phyloP scores from a whole-genome alignment of 2,113 vertebrate genomes.

The Elephantulus edwardii region DNA sequence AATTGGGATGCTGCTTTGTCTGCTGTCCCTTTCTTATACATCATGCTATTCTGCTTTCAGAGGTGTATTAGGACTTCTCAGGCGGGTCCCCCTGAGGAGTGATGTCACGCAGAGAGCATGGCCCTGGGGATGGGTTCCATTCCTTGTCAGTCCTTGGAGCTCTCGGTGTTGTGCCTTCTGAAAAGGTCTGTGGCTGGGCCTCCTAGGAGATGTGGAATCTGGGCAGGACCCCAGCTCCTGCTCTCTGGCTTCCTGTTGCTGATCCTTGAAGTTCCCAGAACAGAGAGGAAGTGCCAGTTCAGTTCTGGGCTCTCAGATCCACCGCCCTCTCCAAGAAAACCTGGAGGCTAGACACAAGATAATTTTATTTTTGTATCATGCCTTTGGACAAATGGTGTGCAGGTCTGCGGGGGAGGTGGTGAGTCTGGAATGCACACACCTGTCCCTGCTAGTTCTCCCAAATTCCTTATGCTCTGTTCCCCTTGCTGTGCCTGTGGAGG shows the following conservation, averaged over 20 bases:
- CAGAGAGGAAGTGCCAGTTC: neutral
- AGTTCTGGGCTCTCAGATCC: neutral
- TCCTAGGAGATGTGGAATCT: neutral
- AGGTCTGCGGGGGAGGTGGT: constrained; percentile 23
- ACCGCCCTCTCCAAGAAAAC: neutral
- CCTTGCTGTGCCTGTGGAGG: constrained; percentile 15
- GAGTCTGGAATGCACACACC: constrained; percentile 57
- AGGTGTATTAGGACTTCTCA: fast-evolving
- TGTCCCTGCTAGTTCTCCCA: constrained; percentile 51
- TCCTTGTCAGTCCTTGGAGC: no score
- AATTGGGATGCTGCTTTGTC: neutral
- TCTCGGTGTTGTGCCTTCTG: fast-evolving
- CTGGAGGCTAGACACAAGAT: neutral
- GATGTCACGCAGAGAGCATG: constrained; percentile 59
- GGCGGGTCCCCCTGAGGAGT: neutral
- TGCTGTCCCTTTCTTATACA: neutral
- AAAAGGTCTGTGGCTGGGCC: no score
- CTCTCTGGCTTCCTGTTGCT: neutral
- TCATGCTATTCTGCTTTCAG: neutral
- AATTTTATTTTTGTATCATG: constrained; percentile 39
- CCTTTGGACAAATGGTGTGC: constrained; percentile 62
- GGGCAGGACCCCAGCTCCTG: neutral
- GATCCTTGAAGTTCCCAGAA: neutral
- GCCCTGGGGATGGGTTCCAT: no score
- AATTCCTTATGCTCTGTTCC: constrained; percentile 32